These are phyloP conservation scores for Plagodis dolabraria DNA, from an alignment of 2,888 invertebrate species.

Conservation along the genomic window DNA sequence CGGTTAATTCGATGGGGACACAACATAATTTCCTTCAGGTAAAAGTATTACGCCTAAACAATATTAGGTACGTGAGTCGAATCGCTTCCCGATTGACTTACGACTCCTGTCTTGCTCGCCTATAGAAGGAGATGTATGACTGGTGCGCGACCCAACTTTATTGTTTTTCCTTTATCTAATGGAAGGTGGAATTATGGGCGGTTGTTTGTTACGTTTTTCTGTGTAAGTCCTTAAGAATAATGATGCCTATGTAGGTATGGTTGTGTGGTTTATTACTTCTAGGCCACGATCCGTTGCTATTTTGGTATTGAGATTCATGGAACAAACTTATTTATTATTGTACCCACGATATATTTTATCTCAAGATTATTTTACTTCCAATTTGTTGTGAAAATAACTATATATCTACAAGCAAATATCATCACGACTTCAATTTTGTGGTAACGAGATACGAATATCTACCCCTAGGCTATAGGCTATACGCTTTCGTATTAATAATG, in stretches of 20 bases:
- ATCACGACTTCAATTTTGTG: too few species aligned
- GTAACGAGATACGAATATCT: too few species aligned
- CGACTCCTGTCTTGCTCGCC: conserved; percentile 37
- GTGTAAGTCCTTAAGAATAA: conserved; percentile 21
- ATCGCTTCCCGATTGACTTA: conserved; percentile 63
- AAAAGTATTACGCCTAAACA: conserved; percentile 74
- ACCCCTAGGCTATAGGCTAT: too few species aligned
- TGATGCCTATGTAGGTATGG: conserved; percentile 6
- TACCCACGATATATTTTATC: too few species aligned
- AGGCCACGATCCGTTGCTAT: neutral
- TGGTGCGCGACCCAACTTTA: conserved; percentile 38
- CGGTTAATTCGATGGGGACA: conserved; percentile 66
- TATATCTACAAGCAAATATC: too few species aligned
- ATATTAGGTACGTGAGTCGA: conserved; percentile 71
- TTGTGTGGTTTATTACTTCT: conserved; percentile 3
- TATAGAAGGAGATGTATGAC: conserved; percentile 39
- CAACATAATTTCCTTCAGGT: conserved; percentile 70
- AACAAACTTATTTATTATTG: too few species aligned
- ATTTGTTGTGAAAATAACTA: too few species aligned
- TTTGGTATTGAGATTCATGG: neutral
- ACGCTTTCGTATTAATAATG: too few species aligned
- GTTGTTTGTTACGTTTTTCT: conserved; percentile 29
- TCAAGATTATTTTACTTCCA: too few species aligned
- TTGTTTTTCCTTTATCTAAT: conserved; percentile 42
- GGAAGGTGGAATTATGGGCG: conserved; percentile 36